These are phyloP conservation scores for Lepeophtheirus salmonis DNA, from an alignment of 1,140 invertebrate genomes.

Conservation along the genomic window DNA sequence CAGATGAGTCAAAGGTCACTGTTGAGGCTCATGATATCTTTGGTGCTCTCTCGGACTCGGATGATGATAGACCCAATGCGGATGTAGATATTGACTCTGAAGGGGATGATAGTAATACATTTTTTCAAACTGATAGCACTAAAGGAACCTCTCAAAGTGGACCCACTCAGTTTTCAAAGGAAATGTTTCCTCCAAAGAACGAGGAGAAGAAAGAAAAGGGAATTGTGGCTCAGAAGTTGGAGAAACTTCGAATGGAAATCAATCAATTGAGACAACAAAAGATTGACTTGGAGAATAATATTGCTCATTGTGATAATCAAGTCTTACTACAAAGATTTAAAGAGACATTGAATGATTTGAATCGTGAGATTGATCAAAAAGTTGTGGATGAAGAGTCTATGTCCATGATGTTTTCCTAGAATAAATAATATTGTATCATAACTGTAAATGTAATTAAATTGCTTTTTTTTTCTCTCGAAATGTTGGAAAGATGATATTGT, in stretches of 20 bases:
- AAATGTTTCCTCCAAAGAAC: not conserved
- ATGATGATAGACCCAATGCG: not conserved
- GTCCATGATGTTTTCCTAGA: conserved; percentile 7
- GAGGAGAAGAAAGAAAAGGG: no score
- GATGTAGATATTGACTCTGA: not conserved
- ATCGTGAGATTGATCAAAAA: not conserved
- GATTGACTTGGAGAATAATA: conserved; percentile 1
- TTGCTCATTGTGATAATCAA: not conserved
- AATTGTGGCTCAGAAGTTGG: not conserved
- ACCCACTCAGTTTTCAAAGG: not conserved
- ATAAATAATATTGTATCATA: no score
- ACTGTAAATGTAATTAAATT: no score
- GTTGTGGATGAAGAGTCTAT: not conserved
- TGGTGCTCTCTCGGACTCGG: conserved; percentile 1
- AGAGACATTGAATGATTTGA: not conserved
- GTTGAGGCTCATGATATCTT: not conserved
- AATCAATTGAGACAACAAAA: not conserved
- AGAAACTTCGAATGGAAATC: not conserved
- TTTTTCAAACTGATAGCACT: not conserved
- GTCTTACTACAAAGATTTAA: not conserved
- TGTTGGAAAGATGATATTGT: no score
- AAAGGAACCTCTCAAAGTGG: not conserved
- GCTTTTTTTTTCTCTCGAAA: no score
- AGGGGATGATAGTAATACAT: not conserved
- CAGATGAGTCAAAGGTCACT: not conserved